Percentiles rank a stretch among this genome's conserved stretches.
Evolutionary conservation across 1,140 invertebrate species (phyloP).

Genomic region (Branchinecta lindahli): DNA sequence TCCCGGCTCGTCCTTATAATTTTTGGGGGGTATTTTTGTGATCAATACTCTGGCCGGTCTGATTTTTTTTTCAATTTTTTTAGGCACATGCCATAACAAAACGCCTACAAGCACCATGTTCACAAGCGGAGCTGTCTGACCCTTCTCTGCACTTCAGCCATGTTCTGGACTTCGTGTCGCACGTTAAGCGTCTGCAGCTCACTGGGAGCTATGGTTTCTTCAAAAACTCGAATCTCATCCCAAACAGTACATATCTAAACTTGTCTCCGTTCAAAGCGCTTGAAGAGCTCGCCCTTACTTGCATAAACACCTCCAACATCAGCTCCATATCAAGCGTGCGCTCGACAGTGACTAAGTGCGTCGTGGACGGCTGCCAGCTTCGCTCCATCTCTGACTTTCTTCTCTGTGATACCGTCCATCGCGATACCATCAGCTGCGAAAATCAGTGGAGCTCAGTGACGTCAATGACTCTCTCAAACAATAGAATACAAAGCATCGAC

Average conservation of each 20-base stretch:
- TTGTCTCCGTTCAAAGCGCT: slow-evolving; percentile 60
- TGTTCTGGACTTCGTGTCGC: slow-evolving; percentile 70
- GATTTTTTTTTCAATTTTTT: too few relatives aligned
- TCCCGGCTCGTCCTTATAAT: too few relatives aligned
- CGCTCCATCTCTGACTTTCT: slow-evolving; percentile 49
- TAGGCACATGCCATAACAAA: slow-evolving; percentile 38
- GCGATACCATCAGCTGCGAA: slow-evolving; percentile 23
- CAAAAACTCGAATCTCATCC: slow-evolving; percentile 63
- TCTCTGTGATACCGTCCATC: slow-evolving; percentile 54
- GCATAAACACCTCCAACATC: slow-evolving; percentile 22
- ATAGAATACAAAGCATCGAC: slow-evolving; percentile 59
- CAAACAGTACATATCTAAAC: slow-evolving; percentile 61
- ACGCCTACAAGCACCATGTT: slow-evolving; percentile 66
- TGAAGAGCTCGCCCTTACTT: slow-evolving; percentile 27
- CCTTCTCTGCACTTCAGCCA: slow-evolving; percentile 68
- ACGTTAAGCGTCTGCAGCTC: slow-evolving; percentile 48
- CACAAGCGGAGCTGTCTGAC: slow-evolving; percentile 48
- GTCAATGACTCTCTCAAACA: slow-evolving; percentile 57
- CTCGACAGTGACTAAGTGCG: slow-evolving; percentile 43
- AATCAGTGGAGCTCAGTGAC: slow-evolving; percentile 48
- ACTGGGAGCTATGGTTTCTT: slow-evolving; percentile 45
- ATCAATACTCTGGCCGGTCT: too few relatives aligned
- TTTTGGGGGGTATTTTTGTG: too few relatives aligned
- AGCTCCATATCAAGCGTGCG: slow-evolving; percentile 36
- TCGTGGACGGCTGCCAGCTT: slow-evolving; percentile 43